A percentile compares a stretch with the other conserved stretches of the same genome.
These are phyloP conservation scores for Peromyscus maniculatus DNA, from an alignment of 2,113 vertebrate genomes.

Conservation along the genomic window DNA sequence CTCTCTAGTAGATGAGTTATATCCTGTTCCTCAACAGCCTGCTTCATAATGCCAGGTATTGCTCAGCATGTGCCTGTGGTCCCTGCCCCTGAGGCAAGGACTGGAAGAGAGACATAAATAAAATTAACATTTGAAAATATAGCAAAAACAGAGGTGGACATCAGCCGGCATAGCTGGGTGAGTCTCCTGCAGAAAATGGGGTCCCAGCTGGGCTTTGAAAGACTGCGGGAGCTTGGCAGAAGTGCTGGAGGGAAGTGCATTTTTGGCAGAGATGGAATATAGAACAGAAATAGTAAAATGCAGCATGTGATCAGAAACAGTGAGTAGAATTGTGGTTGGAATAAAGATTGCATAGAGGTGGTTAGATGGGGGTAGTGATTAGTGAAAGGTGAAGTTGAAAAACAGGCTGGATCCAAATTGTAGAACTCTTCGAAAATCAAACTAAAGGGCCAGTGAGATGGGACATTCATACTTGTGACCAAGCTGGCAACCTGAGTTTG, in stretches of 20 bases:
- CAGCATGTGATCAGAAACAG: conserved; percentile 17
- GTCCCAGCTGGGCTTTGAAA: conserved; percentile 30
- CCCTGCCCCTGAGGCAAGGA: neutral
- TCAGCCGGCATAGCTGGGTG: neutral
- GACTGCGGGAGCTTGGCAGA: conserved; percentile 34
- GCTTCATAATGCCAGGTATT: neutral
- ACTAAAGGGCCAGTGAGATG: neutral
- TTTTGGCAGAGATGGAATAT: conserved; percentile 44
- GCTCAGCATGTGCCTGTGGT: neutral
- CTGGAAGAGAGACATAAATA: neutral
- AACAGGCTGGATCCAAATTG: neutral
- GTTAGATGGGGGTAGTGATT: neutral
- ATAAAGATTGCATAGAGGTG: neutral
- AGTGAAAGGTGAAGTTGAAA: conserved; percentile 48
- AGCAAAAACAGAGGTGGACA: conserved; percentile 19
- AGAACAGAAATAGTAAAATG: conserved; percentile 30
- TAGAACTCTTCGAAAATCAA: conserved; percentile 29
- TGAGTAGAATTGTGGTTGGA: neutral
- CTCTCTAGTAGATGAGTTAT: neutral
- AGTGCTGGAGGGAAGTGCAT: neutral
- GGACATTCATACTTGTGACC: neutral
- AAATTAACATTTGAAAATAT: neutral
- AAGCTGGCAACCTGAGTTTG: neutral
- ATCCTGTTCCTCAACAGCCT: neutral
- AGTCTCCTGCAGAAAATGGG: conserved; percentile 38